Percentiles rank a stretch among this genome's conserved stretches.
Conservation (phyloP, 2,888 invertebrate species). For the Apotomis betuletana region DNA sequence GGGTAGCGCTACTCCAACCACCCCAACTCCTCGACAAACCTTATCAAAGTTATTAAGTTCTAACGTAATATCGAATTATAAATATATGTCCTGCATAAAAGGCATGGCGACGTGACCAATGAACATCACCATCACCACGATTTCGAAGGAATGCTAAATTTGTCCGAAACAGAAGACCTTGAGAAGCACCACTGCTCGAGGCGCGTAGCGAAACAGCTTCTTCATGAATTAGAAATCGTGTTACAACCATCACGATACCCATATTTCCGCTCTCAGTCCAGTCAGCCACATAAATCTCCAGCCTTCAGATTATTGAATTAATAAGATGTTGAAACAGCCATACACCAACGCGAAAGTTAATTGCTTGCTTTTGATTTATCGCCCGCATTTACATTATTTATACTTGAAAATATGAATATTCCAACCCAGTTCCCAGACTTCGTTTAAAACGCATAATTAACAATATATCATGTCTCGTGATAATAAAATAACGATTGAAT, state of each 20-base stretch:
- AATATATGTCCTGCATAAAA: too few relatives aligned
- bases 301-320: conserved; percentile 46
- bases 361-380: conserved; percentile 46
- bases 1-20: too few relatives aligned
- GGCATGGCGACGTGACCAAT: too few relatives aligned
- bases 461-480: conserved; percentile 41
- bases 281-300: conserved; percentile 30
- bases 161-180: too few relatives aligned
- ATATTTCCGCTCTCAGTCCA: conserved; percentile 11
- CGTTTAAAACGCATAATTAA: conserved; percentile 41
- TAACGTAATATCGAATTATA: too few relatives aligned
- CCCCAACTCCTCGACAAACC: too few relatives aligned
- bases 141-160: too few relatives aligned
- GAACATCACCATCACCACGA: too few relatives aligned
- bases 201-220: too few relatives aligned
- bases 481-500: conserved; percentile 39
- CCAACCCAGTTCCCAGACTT: conserved; percentile 40
- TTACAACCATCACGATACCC: conserved; percentile 12
- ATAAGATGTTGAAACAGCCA: conserved; percentile 47
- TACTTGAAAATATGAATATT: conserved; percentile 40
- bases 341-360: conserved; percentile 46
- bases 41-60: too few relatives aligned
- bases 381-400: conserved; percentile 42
- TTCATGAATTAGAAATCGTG: too few relatives aligned
- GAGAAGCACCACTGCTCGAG: too few relatives aligned